phyloP scores from a whole-genome alignment of 2,888 invertebrate genomes.

The Eristalis intricaria region DNA sequence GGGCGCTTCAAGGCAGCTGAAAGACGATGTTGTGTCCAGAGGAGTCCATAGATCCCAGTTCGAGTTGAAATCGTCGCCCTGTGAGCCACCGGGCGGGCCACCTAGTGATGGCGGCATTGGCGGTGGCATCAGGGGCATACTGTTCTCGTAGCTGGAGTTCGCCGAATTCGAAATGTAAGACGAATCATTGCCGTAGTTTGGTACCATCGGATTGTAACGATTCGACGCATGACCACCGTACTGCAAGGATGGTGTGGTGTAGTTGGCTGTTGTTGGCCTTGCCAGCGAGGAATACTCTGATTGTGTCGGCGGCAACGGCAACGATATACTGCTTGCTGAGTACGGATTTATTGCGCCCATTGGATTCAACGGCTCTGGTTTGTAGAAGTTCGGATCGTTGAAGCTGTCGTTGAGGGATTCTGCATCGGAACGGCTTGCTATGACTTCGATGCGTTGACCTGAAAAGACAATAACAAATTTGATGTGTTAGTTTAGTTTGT shows the following conservation, averaged over 20 bases:
- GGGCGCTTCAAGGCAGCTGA: constrained; percentile 83
- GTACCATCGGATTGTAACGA: constrained; percentile 70
- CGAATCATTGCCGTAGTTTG: constrained; percentile 73
- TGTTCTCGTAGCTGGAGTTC: constrained; percentile 68
- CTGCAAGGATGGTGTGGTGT: constrained; percentile 68
- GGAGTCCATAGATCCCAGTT: constrained; percentile 82
- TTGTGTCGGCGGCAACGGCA: constrained; percentile 76
- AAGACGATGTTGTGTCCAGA: constrained; percentile 79
- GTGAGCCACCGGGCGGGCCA: constrained; percentile 28
- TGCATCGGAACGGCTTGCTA: constrained; percentile 83
- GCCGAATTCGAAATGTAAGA: constrained; percentile 64
- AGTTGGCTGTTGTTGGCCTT: constrained; percentile 68
- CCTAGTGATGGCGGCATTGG: constrained; percentile 77
- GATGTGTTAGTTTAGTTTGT: not conserved
- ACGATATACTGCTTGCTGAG: constrained; percentile 72
- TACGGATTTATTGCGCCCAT: constrained; percentile 73
- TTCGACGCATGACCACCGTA: constrained; percentile 67
- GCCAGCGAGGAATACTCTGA: constrained; percentile 75
- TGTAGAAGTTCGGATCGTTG: constrained; percentile 82
- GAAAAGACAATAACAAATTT: constrained; percentile 50
- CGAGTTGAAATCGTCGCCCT: constrained; percentile 79
- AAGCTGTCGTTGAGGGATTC: constrained; percentile 81
- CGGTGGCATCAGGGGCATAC: constrained; percentile 78
- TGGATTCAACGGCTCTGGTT: constrained; percentile 78
- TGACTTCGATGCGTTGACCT: constrained; percentile 84